Evolutionary conservation across 2,888 invertebrate genomes (phyloP), one percentile per base, ranked within the genome.

Genomic region (Drosophila buzzatii): DNA sequence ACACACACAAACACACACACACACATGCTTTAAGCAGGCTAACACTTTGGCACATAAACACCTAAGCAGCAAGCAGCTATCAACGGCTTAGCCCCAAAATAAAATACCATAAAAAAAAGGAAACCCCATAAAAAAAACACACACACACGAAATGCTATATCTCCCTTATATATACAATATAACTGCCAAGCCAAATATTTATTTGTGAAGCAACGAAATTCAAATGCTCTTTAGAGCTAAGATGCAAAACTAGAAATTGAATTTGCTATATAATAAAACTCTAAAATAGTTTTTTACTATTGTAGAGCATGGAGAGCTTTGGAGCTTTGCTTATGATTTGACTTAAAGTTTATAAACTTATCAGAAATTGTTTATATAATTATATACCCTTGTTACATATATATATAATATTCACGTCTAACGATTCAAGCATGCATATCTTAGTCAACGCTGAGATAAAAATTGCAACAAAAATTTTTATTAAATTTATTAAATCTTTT

Each of bases 21-120:
- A 42, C 44, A 23, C 53, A 41, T 70, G 72, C 79, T 51, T 51
- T 72, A 72, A 80, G 73, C 65, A 60, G 81, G 80, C 86, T 81
- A 89, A 86, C 74, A 73, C 59, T 81, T 81, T 73, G 49, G 67
- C 84, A 79, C 87, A 76, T 89, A 84, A 85, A 86, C 85, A 85
- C 85, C 89, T 89, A 70, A 89, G 67, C 70, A 67, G 71, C 53
- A 70, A 44, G 51, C 47, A 64, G 63, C 67, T 62, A 75, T 79
- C 79, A 79, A 79, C 70, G 80, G 55, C 70, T 70, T 67, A 60
- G 49, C 45, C 72, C 67, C 55, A 68, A 69, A 78, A 76, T 68
- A 70, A 82, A 81, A 73, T 39, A 52, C 49, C 69, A 39, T 39
- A 73, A 67, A 67, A 79, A 85, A 79, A 66, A 57, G 16, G 23